Evolutionary conservation across 2,888 invertebrate genomes (phyloP).

Genomic region (Tetrapedia diversipes): DNA sequence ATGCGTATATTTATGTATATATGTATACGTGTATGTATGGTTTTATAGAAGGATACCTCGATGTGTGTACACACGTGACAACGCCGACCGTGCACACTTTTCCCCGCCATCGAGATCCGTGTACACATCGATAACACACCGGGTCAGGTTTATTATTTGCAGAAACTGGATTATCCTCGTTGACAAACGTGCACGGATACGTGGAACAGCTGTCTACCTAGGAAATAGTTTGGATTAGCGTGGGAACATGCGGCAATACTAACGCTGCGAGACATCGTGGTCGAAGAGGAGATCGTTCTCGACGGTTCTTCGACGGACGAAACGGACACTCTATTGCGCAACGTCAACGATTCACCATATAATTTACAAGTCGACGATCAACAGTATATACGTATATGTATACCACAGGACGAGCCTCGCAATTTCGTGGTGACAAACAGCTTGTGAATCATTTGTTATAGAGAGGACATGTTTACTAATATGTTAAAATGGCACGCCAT

Average conservation of each 20-base stretch:
- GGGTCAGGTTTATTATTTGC: constrained; percentile 49
- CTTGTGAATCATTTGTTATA: no score
- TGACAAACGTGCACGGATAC: constrained; percentile 50
- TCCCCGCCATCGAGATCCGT: constrained; percentile 12
- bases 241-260: constrained; percentile 42
- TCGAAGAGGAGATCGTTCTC: constrained; percentile 27
- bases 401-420: no score
- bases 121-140: constrained; percentile 7
- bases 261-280: constrained; percentile 40
- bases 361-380: constrained; percentile 19
- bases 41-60: constrained; percentile 11
- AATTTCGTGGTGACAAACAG: no score
- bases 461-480: no score
- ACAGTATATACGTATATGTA: no score
- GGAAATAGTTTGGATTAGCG: constrained; percentile 58
- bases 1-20: no score
- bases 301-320: constrained; percentile 1
- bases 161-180: constrained; percentile 54
- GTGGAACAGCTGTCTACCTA: constrained; percentile 51
- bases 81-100: not conserved
- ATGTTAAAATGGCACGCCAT: no score
- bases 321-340: constrained; percentile 1
- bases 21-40: no score
- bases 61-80: not conserved
- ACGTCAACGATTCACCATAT: constrained; percentile 2